Evolutionary conservation across 1,140 invertebrate genomes (phyloP).

Genomic region (fruit fly (Drosophila melanogaster)): Release_6_plus_ISO1_MT NT_033777.3:16446001-16446500

Average conservation of each 20-base stretch:
- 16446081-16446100: conserved; percentile 27
- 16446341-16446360: conserved; percentile 47
- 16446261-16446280: conserved; percentile 30
- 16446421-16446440: conserved; percentile 27
- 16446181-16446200: conserved; percentile 3
- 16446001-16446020: conserved; percentile 36
- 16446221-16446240: conserved; percentile 59
- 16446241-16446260: conserved; percentile 53
- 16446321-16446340: conserved; percentile 63
- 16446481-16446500: conserved; percentile 78
- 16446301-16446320: conserved; percentile 30
- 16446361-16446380: conserved; percentile 42
- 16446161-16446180: neutral
- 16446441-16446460: conserved; percentile 31
- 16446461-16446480: conserved; percentile 72
- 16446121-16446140: conserved; percentile 44
- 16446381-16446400: conserved; percentile 31
- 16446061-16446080: conserved; percentile 12
- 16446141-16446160: conserved; percentile 47
- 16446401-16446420: conserved; percentile 28
- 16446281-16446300: conserved; percentile 29
- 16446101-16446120: conserved; percentile 16
- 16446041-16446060: conserved; percentile 31
- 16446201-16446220: conserved; percentile 54
- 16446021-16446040: conserved; percentile 2